Evolutionary conservation across 1,140 invertebrate genomes (phyloP), one percentile per base, ranked within the genome.

Genomic region (Papilio glaucus): DNA sequence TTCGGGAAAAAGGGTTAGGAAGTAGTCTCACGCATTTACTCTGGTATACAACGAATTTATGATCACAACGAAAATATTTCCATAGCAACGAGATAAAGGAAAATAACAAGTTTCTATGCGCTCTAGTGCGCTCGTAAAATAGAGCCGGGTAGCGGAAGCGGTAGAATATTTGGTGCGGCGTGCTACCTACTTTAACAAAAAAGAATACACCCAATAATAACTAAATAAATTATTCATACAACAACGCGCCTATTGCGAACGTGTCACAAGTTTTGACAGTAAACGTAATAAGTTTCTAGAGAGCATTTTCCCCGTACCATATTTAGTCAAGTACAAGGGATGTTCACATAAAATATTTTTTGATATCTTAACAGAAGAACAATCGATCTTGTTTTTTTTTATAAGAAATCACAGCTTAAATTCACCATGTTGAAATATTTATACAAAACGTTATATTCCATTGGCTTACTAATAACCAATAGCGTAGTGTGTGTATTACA

Each of bases 151-250:
- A 12, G 49, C 21, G 49, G 49, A 24, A 12, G 49, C 21, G 49
- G 21, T 57, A 57, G 9, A 57, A 57, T 57, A 57, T 57, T 57
- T 24, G 0, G 45, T 26, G 49, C 24, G 24, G 49, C 49, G 10
- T 12, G 6, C 9, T 49, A 49, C 18, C 10, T 18, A 49, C 15
- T 75, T 80, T 77, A 49, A 69, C 65, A 72, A 42, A 71, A 72
- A 82, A 84, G 76, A 81, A 83, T 78, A 75, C 73, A 67, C 72
- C 41, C 71, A 76, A 83, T 87, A 87, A 87, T 80, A 87, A 85
- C 79, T 57, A 81, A 78, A 87, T 85, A 85, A 84, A 84, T 87
- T 87, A 87, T 87, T 87, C 85, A 85, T 82, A 72, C 72, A 72
- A 76, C 79, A 78, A 77, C 73, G 73, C 74, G 38, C 79, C 71